These are phyloP conservation scores for Nemopilema nomurai DNA, from an alignment of 30 jellyfish, hydroid and myxozoan species.

Conservation along the genomic window DNA sequence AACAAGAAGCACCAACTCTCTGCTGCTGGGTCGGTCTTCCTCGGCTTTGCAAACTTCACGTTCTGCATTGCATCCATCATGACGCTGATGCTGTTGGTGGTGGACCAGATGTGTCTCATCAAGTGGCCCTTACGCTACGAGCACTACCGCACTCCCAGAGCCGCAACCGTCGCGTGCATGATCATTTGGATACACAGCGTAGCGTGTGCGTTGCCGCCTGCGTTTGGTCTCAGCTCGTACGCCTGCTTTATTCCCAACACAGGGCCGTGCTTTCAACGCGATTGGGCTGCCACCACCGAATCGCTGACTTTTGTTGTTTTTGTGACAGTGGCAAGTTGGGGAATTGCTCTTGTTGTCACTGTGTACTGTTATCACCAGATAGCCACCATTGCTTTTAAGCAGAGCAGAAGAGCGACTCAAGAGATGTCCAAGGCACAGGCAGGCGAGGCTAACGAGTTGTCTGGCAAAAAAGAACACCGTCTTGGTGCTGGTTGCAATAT, in stretches of 20 bases:
- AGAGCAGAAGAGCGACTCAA: not conserved
- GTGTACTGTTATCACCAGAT: conserved; percentile 48
- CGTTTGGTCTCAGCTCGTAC: conserved; percentile 65
- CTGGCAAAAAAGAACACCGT: not conserved
- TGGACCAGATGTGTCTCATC: conserved; percentile 46
- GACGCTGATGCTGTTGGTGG: conserved; percentile 53
- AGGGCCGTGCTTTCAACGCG: conserved; percentile 46
- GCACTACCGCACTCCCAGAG: conserved; percentile 17
- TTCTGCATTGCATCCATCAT: conserved; percentile 71
- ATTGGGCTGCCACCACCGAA: conserved; percentile 63
- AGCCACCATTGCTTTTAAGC: conserved; percentile 41
- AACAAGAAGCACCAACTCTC: conserved; percentile 16
- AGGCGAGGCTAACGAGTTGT: not conserved
- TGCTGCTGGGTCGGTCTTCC: not conserved
- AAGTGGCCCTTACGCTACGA: conserved; percentile 53
- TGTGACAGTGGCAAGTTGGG: conserved; percentile 54
- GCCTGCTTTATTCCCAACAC: conserved; percentile 45
- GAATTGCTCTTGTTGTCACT: conserved; percentile 48
- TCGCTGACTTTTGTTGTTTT: conserved; percentile 31
- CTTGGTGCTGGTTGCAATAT: too few species aligned
- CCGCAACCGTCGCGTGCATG: conserved; percentile 8
- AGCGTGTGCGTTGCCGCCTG: conserved; percentile 66
- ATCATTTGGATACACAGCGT: conserved; percentile 52
- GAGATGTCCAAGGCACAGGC: not conserved
- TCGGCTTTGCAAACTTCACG: conserved; percentile 59